These are phyloP conservation scores for Calameuta filiformis DNA, from an alignment of 2,888 invertebrate genomes.

Conservation along the genomic window DNA sequence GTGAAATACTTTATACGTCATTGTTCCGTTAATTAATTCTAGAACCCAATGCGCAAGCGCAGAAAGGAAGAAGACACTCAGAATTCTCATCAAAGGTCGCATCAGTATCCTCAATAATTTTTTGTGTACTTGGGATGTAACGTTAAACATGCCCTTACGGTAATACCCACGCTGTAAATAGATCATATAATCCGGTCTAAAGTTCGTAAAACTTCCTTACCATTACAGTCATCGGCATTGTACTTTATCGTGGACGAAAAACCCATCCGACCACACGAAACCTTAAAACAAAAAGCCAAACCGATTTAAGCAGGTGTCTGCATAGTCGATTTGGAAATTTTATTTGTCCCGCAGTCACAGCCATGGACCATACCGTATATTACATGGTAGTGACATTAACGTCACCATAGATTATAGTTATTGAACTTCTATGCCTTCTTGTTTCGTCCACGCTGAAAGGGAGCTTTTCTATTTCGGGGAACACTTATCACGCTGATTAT, in stretches of 20 bases:
- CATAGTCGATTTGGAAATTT: neutral
- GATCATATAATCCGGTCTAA: neutral
- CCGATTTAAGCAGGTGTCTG: neutral
- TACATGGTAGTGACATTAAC: neutral
- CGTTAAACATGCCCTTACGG: neutral
- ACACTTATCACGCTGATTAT: neutral
- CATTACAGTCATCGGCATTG: neutral
- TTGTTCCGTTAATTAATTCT: too few relatives aligned
- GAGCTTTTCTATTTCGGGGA: neutral
- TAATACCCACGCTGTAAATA: neutral
- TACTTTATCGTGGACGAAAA: neutral
- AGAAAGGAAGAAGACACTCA: too few relatives aligned
- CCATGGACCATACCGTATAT: neutral
- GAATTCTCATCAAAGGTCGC: too few relatives aligned
- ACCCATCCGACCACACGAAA: neutral
- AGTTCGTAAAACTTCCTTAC: neutral
- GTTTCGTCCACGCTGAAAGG: neutral
- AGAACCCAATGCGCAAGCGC: too few relatives aligned
- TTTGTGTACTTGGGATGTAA: neutral
- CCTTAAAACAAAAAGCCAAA: neutral
- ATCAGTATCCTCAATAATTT: neutral
- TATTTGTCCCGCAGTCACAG: neutral
- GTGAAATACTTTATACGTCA: too few relatives aligned
- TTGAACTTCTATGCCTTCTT: neutral
- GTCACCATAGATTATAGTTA: neutral